Percentiles rank a stretch among this genome's conserved stretches.
phyloP scores from a whole-genome alignment of 1,140 invertebrate genomes.

The Scaptomyza montana region DNA sequence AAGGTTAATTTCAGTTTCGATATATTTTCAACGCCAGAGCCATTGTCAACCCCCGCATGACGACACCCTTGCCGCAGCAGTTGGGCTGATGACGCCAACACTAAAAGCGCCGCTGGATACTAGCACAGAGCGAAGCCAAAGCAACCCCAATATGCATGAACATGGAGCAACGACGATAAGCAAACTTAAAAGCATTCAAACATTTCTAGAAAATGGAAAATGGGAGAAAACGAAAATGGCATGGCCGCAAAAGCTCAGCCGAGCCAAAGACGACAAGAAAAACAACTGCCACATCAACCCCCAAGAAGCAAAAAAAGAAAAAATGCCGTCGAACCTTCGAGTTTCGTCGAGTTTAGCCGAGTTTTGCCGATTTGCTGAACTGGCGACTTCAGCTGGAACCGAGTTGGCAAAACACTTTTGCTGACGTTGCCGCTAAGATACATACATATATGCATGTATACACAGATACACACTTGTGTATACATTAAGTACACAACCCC shows the following conservation, averaged over 20 bases:
- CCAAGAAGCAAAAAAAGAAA: conserved; percentile 21
- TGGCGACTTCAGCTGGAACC: conserved; percentile 44
- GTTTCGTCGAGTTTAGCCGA: background rate
- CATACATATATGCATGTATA: conserved; percentile 17
- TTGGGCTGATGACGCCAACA: conserved; percentile 48
- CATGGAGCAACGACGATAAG: conserved; percentile 70
- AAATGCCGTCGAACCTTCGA: background rate
- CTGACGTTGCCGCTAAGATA: conserved; percentile 66
- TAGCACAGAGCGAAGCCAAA: conserved; percentile 60
- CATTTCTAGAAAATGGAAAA: conserved; percentile 57
- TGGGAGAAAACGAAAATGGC: conserved; percentile 22
- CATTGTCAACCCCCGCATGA: conserved; percentile 23
- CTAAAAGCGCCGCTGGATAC: conserved; percentile 35
- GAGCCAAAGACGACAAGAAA: conserved; percentile 20
- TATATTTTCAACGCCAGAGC: background rate
- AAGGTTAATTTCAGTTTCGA: conserved; percentile 79
- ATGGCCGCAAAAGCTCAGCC: conserved; percentile 22
- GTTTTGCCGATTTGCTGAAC: conserved; percentile 24
- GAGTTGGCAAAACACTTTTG: conserved; percentile 75
- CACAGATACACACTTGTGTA: too few species aligned
- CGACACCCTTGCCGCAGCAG: conserved; percentile 1
- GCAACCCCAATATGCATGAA: conserved; percentile 56
- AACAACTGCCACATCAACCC: conserved; percentile 45
- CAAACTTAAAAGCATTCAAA: conserved; percentile 78
- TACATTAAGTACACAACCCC: conserved; percentile 30